These are phyloP conservation scores for Cryptotermes secundus DNA, from an alignment of 1,140 invertebrate genomes.

Conservation along the genomic window DNA sequence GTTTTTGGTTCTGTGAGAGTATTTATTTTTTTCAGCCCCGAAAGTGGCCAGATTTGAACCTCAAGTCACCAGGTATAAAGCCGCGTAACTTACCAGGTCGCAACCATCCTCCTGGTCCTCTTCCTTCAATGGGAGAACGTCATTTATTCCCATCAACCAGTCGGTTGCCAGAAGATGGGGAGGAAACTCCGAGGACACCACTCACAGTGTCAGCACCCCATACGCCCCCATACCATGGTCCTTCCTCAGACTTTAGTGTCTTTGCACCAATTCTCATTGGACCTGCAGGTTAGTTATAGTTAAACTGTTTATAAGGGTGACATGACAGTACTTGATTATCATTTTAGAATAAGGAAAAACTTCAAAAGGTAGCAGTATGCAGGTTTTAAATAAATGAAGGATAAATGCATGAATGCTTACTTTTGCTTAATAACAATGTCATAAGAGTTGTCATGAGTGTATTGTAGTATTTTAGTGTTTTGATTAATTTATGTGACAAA, in stretches of 20 bases:
- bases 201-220: slow-evolving; percentile 47
- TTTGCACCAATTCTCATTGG: slow-evolving; percentile 54
- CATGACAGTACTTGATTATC: no score
- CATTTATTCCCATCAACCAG: slow-evolving; percentile 49
- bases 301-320: no score
- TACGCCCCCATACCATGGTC: slow-evolving; percentile 42
- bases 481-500: no score
- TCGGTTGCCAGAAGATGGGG: slow-evolving; percentile 46
- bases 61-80: slow-evolving; percentile 91
- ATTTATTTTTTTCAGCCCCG: slow-evolving; percentile 60
- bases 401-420: no score
- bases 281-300: slow-evolving; percentile 30
- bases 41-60: slow-evolving; percentile 79
- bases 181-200: slow-evolving; percentile 38
- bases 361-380: no score
- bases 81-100: slow-evolving; percentile 59
- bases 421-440: no score
- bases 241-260: slow-evolving; percentile 46
- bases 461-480: no score
- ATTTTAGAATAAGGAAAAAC: no score
- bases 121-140: slow-evolving; percentile 41
- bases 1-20: no score
- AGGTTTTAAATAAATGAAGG: no score
- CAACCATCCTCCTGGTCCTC: slow-evolving; percentile 49
- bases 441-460: no score